Evolutionary conservation across 2,888 invertebrate genomes (phyloP).

Genomic region (Epicampocera succincta): DNA sequence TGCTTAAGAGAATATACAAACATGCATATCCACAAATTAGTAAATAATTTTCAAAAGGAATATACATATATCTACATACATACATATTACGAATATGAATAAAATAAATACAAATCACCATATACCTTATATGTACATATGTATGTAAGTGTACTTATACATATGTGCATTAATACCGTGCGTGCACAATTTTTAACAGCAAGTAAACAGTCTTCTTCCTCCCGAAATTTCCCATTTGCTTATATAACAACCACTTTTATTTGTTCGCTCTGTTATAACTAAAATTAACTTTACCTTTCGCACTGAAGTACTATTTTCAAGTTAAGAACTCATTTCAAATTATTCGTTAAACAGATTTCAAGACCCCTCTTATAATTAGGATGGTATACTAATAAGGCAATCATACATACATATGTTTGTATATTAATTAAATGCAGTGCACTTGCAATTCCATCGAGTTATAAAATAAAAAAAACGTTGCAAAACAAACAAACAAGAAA

Average conservation of each 20-base stretch:
- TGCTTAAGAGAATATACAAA: too few relatives aligned
- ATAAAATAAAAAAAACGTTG: slow-evolving; percentile 1
- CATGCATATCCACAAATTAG: not conserved
- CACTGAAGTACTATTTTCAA: not conserved
- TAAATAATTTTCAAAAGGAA: slow-evolving; percentile 7
- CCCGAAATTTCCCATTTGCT: not conserved
- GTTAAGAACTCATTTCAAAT: slow-evolving; percentile 24
- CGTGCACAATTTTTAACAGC: too few relatives aligned
- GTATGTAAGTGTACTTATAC: too few relatives aligned
- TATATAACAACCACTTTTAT: slow-evolving; percentile 48
- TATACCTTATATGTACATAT: too few relatives aligned
- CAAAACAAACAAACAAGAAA: slow-evolving; percentile 1
- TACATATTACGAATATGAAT: too few relatives aligned
- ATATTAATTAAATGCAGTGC: not conserved
- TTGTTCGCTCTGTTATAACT: not conserved
- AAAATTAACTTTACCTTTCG: not conserved
- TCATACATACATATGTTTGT: too few relatives aligned
- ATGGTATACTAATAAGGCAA: not conserved
- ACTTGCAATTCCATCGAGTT: slow-evolving; percentile 41
- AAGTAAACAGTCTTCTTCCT: too few relatives aligned
- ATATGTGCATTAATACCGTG: too few relatives aligned
- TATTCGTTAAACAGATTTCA: slow-evolving; percentile 12
- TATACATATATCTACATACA: slow-evolving; percentile 13
- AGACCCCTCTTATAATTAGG: slow-evolving; percentile 6
- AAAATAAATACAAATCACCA: not conserved